phyloP scores from a whole-genome alignment of 2,113 vertebrate species.

The Pristiophorus japonicus region DNA sequence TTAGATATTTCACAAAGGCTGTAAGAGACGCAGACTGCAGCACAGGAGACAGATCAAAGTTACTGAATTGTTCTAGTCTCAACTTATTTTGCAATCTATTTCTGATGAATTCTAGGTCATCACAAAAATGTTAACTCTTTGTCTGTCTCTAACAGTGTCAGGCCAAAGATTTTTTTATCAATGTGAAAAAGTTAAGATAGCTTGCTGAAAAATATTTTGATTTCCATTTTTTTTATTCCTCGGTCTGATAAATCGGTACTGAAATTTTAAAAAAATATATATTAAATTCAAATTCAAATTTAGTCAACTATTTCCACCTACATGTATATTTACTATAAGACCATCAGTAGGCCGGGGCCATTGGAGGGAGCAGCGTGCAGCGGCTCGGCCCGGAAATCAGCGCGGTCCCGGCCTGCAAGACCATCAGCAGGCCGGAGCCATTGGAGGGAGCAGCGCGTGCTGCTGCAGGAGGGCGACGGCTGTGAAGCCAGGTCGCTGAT shows the following conservation, averaged over 20 bases:
- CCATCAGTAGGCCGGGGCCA: too few relatives aligned
- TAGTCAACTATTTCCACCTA: not conserved
- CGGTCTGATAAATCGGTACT: not conserved
- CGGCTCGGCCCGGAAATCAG: too few relatives aligned
- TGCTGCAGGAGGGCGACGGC: too few relatives aligned
- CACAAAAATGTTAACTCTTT: constrained; percentile 29
- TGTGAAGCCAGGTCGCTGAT: too few relatives aligned
- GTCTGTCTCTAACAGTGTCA: not conserved
- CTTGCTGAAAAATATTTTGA: constrained; percentile 26
- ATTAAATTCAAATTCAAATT: not conserved
- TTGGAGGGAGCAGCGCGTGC: too few relatives aligned
- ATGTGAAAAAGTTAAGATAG: not conserved
- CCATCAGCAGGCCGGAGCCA: too few relatives aligned
- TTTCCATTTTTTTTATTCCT: not conserved
- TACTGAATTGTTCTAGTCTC: constrained; percentile 37
- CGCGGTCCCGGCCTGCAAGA: too few relatives aligned
- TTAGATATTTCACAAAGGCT: constrained; percentile 34
- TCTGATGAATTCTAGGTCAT: constrained; percentile 36
- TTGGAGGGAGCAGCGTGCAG: too few relatives aligned
- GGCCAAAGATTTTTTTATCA: not conserved
- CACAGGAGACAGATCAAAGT: constrained; percentile 37
- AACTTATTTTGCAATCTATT: constrained; percentile 36
- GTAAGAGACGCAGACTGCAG: constrained; percentile 29
- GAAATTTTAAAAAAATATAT: not conserved
- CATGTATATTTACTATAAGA: constrained; percentile 1